These are phyloP conservation scores for Pitta sordida DNA, from an alignment of 2,113 vertebrate genomes.

Conservation along the genomic window DNA sequence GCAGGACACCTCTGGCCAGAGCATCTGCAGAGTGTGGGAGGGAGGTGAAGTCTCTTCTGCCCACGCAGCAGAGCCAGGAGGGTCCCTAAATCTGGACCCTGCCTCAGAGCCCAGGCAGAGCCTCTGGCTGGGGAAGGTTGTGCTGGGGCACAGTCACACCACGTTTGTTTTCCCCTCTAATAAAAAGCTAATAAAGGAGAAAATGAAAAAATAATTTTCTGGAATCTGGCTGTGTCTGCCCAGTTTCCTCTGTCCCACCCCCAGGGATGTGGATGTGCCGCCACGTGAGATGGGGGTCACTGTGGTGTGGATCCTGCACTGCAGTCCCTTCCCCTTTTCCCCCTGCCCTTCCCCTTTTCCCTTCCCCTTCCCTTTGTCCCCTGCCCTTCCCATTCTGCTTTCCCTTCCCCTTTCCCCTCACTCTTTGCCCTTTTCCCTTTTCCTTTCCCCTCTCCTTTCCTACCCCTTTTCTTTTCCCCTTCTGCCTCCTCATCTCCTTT, in stretches of 20 bases:
- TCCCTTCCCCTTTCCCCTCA: background rate
- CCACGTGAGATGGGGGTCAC: background rate
- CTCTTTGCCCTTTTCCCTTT: no score
- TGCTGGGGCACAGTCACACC: background rate
- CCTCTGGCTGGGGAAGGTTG: background rate
- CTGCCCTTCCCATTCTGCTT: background rate
- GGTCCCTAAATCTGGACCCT: background rate
- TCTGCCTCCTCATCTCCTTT: no score
- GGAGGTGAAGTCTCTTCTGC: background rate
- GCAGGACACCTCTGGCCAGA: background rate
- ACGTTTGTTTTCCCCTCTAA: constrained; percentile 36
- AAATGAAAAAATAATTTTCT: constrained; percentile 63
- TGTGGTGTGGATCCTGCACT: background rate
- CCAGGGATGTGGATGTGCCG: background rate
- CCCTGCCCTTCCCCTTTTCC: no score
- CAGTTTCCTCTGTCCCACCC: background rate
- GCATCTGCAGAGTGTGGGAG: background rate
- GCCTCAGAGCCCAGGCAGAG: background rate
- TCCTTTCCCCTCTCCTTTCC: no score
- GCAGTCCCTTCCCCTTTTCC: no score
- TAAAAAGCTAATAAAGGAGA: constrained; percentile 65
- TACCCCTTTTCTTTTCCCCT: no score
- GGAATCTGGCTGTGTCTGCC: constrained; percentile 45
- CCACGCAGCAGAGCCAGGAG: rapidly evolving
- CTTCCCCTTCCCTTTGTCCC: background rate